Conservation (phyloP, 1,140 invertebrate species). For the Cheumatopsyche charites region DNA sequence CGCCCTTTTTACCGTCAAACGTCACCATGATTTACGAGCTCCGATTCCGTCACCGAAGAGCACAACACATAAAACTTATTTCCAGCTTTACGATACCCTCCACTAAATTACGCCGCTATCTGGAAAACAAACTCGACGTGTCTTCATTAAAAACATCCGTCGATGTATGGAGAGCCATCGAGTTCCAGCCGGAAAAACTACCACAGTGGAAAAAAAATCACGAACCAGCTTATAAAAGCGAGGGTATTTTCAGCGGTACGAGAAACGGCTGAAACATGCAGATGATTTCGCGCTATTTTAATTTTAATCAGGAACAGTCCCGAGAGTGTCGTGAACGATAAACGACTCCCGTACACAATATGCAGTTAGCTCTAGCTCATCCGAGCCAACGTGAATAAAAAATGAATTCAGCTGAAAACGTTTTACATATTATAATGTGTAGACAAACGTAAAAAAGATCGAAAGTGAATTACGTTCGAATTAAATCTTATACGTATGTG, state of each 20-base stretch:
- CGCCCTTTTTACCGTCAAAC: conserved; percentile 23
- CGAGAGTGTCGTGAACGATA: conserved; percentile 27
- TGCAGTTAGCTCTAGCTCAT: conserved; percentile 33
- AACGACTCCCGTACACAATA: conserved; percentile 25
- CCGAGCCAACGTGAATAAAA: background rate
- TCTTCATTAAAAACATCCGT: background rate
- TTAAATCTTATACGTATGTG: no score
- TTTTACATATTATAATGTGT: no score
- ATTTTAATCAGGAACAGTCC: conserved; percentile 40
- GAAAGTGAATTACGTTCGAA: no score
- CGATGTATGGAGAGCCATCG: no score
- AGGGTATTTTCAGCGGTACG: background rate
- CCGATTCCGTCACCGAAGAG: conserved; percentile 8
- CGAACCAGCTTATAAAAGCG: background rate
- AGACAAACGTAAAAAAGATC: no score
- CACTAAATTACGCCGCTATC: conserved; percentile 14
- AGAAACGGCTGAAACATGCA: conserved; percentile 14
- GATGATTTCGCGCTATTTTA: conserved; percentile 39
- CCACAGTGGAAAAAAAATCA: background rate
- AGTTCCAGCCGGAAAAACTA: background rate
- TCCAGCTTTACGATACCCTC: conserved; percentile 4
- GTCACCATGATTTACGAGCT: conserved; percentile 24
- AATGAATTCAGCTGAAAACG: background rate
- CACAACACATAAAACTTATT: conserved; percentile 14
- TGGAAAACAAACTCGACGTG: conserved; percentile 4